These are phyloP conservation scores for Archilochus colubris DNA, from an alignment of 2,113 vertebrate species.

Conservation along the genomic window DNA sequence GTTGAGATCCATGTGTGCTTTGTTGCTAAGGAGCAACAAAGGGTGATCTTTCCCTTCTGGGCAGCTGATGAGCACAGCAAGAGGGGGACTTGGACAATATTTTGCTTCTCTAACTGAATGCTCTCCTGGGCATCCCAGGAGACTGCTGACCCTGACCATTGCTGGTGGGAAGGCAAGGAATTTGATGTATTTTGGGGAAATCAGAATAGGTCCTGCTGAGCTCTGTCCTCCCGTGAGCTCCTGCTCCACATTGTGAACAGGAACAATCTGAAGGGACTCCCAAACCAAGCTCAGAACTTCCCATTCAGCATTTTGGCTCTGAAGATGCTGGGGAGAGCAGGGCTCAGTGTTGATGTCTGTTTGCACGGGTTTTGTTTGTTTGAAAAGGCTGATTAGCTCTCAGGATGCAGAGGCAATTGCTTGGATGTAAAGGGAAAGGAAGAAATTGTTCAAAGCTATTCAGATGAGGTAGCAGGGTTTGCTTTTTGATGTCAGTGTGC, in stretches of 20 bases:
- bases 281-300: not conserved
- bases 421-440: constrained; percentile 27
- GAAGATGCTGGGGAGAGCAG: not conserved
- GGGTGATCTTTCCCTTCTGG: not conserved
- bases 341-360: not conserved
- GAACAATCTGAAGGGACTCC: not conserved
- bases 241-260: not conserved
- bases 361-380: constrained; percentile 25
- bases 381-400: constrained; percentile 47
- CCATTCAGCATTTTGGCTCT: not conserved
- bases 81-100: not conserved
- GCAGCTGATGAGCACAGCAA: not conserved
- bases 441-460: constrained; percentile 44
- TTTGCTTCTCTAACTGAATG: not conserved
- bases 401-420: constrained; percentile 28
- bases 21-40: not conserved
- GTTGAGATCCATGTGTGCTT: not conserved
- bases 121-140: not conserved
- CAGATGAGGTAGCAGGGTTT: constrained; percentile 34
- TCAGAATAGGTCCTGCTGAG: not conserved
- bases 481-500: not conserved
- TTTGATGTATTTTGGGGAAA: not conserved
- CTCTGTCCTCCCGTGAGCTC: not conserved
- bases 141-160: not conserved
- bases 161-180: not conserved